Base-by-base conservation (phyloP, 2,113 vertebrate genomes). In the Ovibos moschatus region DNA sequence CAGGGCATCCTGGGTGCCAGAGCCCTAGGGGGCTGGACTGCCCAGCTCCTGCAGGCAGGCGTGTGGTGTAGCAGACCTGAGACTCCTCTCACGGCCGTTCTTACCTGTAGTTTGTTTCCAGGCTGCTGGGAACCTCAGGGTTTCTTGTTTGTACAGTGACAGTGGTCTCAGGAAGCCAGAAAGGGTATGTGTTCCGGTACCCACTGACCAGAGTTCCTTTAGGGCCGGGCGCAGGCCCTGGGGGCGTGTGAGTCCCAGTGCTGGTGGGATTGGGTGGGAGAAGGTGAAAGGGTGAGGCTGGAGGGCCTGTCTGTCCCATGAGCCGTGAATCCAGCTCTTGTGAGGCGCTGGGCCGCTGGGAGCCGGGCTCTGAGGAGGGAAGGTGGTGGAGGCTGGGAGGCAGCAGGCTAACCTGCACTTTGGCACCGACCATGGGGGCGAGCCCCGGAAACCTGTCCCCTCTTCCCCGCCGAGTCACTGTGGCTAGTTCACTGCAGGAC, bases 101-200 rank as follows among this genome's bases (percentile, higher is more conserved):
- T 58, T 19, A n/a, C 21, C n/a, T 19, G 1, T 27, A 45, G 45
- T 53, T 55, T 53, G n/a, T 47, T 79, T 67, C 14, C 43, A 79
- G 47, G 5, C 57, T 51, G 3, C 57, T 28, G 67, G 58, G 33
- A 50, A 50, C 43, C n/a, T 13, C 21, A 2, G 33, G 28, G 19
- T 51, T 78, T 40, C 64, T 95, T 84, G 27, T 89, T 86, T 10
- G 28, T 28, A 16, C 15, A 51, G 81, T n/a, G 60, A 13, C 15
- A 12, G 57, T n/a, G 25, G 36, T 36, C 74, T 91, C 16, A 4
- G 82, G 55, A 92, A 90, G 43, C 28, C 8, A 57, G 30, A 40
- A 62, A 55, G 16, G 62, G 30, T 7, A 1, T 5, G 3, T 43
- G 1, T 50, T 50, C 36, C 3, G 2, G n/a, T 25, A 3, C 2